phyloP scores from a whole-genome alignment of 2,888 invertebrate species.

The Bhutanitis thaidina region DNA sequence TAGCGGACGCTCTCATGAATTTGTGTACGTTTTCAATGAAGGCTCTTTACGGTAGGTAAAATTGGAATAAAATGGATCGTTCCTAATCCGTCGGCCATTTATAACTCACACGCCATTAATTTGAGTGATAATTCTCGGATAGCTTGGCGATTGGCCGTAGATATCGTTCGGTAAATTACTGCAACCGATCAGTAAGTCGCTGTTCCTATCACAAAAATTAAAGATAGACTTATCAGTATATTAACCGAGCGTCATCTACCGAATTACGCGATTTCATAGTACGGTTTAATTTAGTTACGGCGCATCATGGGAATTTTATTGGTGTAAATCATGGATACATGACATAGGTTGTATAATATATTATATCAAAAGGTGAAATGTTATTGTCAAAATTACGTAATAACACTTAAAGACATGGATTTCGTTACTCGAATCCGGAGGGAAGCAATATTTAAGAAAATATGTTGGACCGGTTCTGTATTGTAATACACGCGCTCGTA shows the following conservation, averaged over 20 bases:
- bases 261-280: conserved; percentile 16
- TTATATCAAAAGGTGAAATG: no score
- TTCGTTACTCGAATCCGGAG: no score
- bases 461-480: no score
- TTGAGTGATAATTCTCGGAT: conserved; percentile 75
- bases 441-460: no score
- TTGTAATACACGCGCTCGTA: no score
- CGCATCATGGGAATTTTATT: no score
- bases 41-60: conserved; percentile 77
- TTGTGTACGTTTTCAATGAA: conserved; percentile 79
- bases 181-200: conserved; percentile 22
- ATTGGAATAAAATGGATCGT: conserved; percentile 77
- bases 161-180: conserved; percentile 39
- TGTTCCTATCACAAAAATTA: conserved; percentile 24
- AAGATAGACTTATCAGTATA: neutral
- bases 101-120: conserved; percentile 80
- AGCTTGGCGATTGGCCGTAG: conserved; percentile 64
- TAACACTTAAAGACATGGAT: no score
- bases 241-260: conserved; percentile 6
- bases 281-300: neutral
- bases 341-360: no score
- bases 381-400: no score
- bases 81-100: conserved; percentile 76
- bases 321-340: no score
- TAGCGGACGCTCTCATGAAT: conserved; percentile 74